Conservation (phyloP, 2,888 invertebrate genomes). For the Salticus scenicus region DNA sequence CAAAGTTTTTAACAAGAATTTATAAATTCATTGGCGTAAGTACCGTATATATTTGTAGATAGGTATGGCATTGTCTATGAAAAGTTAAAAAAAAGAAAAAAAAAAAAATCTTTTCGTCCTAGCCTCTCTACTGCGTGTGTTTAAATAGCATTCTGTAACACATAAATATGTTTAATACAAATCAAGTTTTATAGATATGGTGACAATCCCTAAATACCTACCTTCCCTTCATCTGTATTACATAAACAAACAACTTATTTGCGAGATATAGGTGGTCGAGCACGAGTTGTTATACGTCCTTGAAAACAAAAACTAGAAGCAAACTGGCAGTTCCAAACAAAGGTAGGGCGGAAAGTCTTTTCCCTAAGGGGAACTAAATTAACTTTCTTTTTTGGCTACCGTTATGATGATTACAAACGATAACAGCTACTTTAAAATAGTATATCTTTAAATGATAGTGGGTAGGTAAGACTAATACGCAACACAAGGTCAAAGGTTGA, state of each 20-base stretch:
- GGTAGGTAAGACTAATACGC: constrained; percentile 37
- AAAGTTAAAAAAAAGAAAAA: too few species aligned
- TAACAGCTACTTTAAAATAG: constrained; percentile 28
- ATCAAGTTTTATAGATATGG: too few species aligned
- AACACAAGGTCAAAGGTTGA: constrained; percentile 44
- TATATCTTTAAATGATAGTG: constrained; percentile 49
- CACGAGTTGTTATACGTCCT: not conserved
- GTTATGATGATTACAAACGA: constrained; percentile 22
- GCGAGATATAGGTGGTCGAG: not conserved
- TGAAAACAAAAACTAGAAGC: not conserved
- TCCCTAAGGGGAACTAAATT: not conserved
- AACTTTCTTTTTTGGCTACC: constrained; percentile 20
- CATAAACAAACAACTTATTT: not conserved
- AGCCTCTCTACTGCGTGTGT: too few species aligned
- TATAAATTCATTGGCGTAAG: too few species aligned
- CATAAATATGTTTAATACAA: too few species aligned
- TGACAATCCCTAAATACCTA: too few species aligned
- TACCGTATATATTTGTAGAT: too few species aligned
- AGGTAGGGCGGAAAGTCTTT: not conserved
- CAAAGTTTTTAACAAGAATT: too few species aligned
- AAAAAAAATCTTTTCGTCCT: too few species aligned
- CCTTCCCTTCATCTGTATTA: too few species aligned
- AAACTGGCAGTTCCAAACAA: not conserved
- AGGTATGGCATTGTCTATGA: too few species aligned
- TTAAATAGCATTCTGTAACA: too few species aligned